Evolutionary conservation across 2,797 vertebrate genomes (phyloP).

Genomic region (Percopsis omiscomaycus): DNA sequence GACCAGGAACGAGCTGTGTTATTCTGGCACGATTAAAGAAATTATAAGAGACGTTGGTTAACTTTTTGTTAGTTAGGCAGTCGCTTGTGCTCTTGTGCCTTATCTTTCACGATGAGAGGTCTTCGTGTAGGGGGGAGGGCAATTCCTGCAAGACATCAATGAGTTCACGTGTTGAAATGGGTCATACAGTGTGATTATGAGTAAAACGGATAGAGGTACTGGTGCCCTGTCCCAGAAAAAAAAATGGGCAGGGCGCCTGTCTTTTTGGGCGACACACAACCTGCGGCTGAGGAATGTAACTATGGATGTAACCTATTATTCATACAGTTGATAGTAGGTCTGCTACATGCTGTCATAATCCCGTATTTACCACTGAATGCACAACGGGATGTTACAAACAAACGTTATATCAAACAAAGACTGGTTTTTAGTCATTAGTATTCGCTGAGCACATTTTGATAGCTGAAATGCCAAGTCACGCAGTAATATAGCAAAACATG

Average conservation of each 20-base stretch:
- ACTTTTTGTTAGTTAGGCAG: no score
- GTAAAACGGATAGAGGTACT: neutral
- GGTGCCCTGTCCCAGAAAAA: neutral
- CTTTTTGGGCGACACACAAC: constrained; percentile 13
- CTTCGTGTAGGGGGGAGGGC: neutral
- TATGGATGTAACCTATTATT: constrained; percentile 15
- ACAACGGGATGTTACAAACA: neutral
- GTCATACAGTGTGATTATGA: constrained; percentile 37
- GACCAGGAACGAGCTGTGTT: no score
- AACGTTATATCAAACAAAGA: constrained; percentile 15
- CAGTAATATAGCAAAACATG: no score
- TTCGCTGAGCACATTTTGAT: constrained; percentile 2
- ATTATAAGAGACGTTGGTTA: no score
- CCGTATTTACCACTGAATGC: constrained; percentile 8
- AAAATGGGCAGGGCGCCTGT: constrained; percentile 26
- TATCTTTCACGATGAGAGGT: neutral
- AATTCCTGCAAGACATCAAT: neutral
- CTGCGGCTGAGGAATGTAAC: constrained; percentile 30
- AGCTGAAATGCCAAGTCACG: neutral
- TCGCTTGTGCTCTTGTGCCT: no score
- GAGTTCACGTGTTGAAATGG: constrained; percentile 52
- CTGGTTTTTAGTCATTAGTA: constrained; percentile 8
- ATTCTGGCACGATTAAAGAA: no score
- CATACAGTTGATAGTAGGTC: constrained; percentile 34
- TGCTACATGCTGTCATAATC: constrained; percentile 28